phyloP scores from a whole-genome alignment of 2,797 vertebrate genomes.

The Brachymystax lenok region DNA sequence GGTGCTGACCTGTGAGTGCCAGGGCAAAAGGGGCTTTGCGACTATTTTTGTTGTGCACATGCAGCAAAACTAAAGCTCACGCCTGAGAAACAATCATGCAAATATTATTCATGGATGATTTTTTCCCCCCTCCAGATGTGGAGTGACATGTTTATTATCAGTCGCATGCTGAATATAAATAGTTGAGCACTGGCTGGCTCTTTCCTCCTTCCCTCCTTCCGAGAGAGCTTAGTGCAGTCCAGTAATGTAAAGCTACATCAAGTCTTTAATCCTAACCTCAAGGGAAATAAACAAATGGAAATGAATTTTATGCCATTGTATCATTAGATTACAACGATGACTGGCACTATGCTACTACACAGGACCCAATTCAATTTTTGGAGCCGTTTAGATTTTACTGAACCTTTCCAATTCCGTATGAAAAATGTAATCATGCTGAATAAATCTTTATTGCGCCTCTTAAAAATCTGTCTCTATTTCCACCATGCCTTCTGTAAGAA shows the following conservation, averaged over 20 bases:
- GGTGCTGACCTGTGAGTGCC: slow-evolving; percentile 10
- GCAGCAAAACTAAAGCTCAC: slow-evolving; percentile 28
- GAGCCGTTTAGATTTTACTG: slow-evolving; percentile 26
- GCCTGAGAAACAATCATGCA: slow-evolving; percentile 37
- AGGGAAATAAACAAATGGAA: slow-evolving; percentile 61
- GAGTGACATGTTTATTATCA: slow-evolving; percentile 47
- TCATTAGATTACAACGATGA: slow-evolving; percentile 55
- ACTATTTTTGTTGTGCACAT: slow-evolving; percentile 22
- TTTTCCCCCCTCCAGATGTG: slow-evolving; percentile 5
- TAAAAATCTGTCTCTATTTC: slow-evolving; percentile 16
- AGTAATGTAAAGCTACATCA: slow-evolving; percentile 50
- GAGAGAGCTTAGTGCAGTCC: slow-evolving; percentile 32
- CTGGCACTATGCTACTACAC: slow-evolving; percentile 30
- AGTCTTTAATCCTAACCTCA: slow-evolving; percentile 53
- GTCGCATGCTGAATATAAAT: slow-evolving; percentile 24
- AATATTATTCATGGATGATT: slow-evolving; percentile 41
- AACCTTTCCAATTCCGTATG: slow-evolving; percentile 28
- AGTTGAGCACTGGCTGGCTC: slow-evolving; percentile 7
- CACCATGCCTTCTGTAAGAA: slow-evolving; percentile 29
- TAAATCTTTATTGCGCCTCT: slow-evolving; percentile 32
- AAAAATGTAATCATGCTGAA: slow-evolving; percentile 38
- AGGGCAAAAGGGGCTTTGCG: slow-evolving; percentile 31
- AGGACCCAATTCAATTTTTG: slow-evolving; percentile 46
- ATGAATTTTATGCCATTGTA: slow-evolving; percentile 49
- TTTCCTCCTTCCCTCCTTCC: background rate